phyloP scores from a whole-genome alignment of 2,113 vertebrate species.

The Hirundichthys speculiger region DNA sequence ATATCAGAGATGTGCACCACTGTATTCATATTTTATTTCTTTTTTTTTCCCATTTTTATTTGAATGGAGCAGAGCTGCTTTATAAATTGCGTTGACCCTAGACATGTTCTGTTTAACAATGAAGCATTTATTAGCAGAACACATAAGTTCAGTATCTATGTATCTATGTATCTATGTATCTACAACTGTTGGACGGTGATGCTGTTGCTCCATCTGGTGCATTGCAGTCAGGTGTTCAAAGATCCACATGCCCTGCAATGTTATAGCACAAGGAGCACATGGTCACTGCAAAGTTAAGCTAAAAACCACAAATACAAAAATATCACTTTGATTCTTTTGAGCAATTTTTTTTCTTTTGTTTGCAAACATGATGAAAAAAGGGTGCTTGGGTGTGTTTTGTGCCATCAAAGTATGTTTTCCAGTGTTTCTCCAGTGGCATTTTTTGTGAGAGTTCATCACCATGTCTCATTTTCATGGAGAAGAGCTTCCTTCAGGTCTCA shows the following conservation, averaged over 20 bases:
- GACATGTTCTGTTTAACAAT: not conserved
- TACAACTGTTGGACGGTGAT: not conserved
- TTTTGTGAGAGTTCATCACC: slow-evolving; percentile 10
- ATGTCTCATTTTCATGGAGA: slow-evolving; percentile 3
- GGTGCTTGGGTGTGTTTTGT: slow-evolving; percentile 16
- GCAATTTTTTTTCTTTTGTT: no score
- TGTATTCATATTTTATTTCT: no score
- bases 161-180: no score
- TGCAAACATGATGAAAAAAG: not conserved
- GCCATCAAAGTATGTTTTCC: slow-evolving; percentile 9
- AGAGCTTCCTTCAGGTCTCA: slow-evolving; percentile 25
- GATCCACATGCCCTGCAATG: not conserved
- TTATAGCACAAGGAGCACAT: no score
- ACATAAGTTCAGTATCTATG: not conserved
- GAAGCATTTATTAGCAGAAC: not conserved
- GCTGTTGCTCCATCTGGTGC: not conserved
- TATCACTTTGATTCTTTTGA: not conserved
- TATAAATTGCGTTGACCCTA: no score
- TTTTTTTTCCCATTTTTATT: no score
- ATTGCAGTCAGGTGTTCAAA: not conserved
- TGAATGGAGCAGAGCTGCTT: no score
- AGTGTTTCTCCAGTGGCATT: slow-evolving; percentile 2
- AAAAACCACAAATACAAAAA: not conserved
- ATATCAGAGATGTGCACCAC: no score
- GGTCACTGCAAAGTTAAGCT: not conserved